phyloP scores from a whole-genome alignment of 1,140 invertebrate species.

The Brachionus plicatilis region DNA sequence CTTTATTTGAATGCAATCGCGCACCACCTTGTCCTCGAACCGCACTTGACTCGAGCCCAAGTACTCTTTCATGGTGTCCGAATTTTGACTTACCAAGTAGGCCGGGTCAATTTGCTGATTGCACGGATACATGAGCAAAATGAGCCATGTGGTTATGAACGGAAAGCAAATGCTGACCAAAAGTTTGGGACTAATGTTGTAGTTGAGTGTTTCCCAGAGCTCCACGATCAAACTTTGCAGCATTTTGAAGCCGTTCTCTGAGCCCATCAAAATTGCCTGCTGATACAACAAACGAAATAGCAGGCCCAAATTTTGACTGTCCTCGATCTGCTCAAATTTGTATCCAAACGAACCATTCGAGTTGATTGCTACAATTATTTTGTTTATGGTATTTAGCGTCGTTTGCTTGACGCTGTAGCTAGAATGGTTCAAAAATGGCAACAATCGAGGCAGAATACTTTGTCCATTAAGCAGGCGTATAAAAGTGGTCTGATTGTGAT shows the following conservation, averaged over 20 bases:
- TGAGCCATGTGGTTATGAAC: constrained; percentile 24
- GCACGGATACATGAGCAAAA: constrained; percentile 28
- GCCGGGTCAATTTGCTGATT: constrained; percentile 37
- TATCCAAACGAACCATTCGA: background rate
- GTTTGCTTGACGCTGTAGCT: constrained; percentile 8
- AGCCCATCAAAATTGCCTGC: constrained; percentile 30
- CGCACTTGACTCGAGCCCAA: constrained; percentile 38
- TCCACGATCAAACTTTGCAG: background rate
- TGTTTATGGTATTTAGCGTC: constrained; percentile 18
- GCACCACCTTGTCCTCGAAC: constrained; percentile 26
- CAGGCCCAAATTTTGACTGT: background rate
- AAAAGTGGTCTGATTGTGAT: background rate
- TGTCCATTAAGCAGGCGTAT: constrained; percentile 12
- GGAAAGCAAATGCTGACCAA: constrained; percentile 31
- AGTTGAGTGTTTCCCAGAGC: background rate
- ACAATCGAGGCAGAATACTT: background rate
- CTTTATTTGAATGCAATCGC: constrained; percentile 28
- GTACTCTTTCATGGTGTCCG: constrained; percentile 16
- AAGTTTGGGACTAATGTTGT: background rate
- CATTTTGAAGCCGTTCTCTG: constrained; percentile 3
- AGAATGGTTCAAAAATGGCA: constrained; percentile 35
- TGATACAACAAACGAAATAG: constrained; percentile 27
- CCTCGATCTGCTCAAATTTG: constrained; percentile 24
- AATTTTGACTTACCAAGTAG: constrained; percentile 21
- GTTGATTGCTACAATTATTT: constrained; percentile 28